Conservation (phyloP, 1,140 invertebrate genomes). For the Cherax quadricarinatus region DNA sequence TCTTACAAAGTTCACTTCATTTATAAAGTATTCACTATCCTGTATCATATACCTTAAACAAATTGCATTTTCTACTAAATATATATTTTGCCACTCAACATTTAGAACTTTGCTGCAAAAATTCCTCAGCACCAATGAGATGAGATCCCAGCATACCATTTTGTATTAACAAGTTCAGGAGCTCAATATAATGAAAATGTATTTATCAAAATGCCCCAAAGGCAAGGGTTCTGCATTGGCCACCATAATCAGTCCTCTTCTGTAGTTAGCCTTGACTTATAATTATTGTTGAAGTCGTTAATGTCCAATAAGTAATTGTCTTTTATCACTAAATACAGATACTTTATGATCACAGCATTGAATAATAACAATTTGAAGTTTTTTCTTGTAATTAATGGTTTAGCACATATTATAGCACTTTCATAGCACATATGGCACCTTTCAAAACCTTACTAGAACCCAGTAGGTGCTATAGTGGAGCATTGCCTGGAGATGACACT, state of each 20-base stretch:
- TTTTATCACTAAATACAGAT: neutral
- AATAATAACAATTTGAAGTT: neutral
- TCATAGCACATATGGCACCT: conserved; percentile 57
- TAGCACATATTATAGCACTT: conserved; percentile 56
- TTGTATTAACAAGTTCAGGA: neutral
- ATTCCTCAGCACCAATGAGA: conserved; percentile 15
- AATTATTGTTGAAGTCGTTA: neutral
- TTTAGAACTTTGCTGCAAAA: neutral
- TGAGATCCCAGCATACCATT: neutral
- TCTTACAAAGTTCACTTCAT: neutral
- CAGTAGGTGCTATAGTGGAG: conserved; percentile 47
- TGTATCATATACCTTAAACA: neutral
- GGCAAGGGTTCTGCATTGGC: neutral
- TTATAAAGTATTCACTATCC: neutral
- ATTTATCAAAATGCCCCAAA: too few relatives aligned
- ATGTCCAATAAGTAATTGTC: neutral
- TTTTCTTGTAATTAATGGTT: conserved; percentile 24
- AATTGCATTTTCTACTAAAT: neutral
- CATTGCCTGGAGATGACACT: conserved; percentile 56
- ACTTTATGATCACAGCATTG: conserved; percentile 42
- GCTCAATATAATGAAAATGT: neutral
- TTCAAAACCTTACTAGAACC: neutral
- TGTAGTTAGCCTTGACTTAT: neutral
- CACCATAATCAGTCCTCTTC: conserved; percentile 1
- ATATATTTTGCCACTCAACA: neutral